Evolutionary conservation across 2,888 invertebrate genomes (phyloP), one percentile per base, ranked within the genome.

Genomic region (Heteromyza rotundicornis): DNA sequence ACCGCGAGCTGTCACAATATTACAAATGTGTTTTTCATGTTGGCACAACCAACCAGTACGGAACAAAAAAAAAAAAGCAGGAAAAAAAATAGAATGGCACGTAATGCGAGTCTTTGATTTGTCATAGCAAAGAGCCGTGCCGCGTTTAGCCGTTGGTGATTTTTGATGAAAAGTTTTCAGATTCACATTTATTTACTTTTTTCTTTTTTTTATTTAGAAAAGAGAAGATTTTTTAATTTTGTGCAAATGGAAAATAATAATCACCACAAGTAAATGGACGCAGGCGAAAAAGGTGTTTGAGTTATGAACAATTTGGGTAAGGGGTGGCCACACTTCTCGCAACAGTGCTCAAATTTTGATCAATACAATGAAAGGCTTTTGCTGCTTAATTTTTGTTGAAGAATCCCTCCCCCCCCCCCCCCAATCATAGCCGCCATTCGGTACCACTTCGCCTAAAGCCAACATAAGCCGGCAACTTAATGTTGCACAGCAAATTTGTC

Each of bases 111-210:
- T 74, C 79, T 78, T 78, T 78, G 78, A 78, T 77, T 79, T 79
- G 79, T 79, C 78, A 77, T 74, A 75, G 76, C 76, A 73, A 74
- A 76, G 74, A 70, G 76, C 76, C 74, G 71, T 70, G 76, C 70
- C 74, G 71, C 72, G 76, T 72, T 70, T 76, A 75, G 76, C 74
- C 74, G 68, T 66, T 72, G 76, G 74, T 76, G 74, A 74, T 76
- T 76, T 74, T 74, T 74, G 74, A 76, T 74, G 74, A 74, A 74
- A 79, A 79, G 72, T 78, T 78, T 78, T 77, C 75, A 77, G 73
- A 75, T 74, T 74, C 74, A 74, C 60, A 76, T 71, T 65, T 50
- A 16, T 50, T 50, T 17, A 27, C 10, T 27, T 27, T 27, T 27
- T 7, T 27, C 10, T 27, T 27, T 27, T 27, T 27, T 27, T 27